Evolutionary conservation across 2,797 vertebrate genomes (phyloP), one percentile per base, ranked within the genome.

Genomic region (Ispidina picta): DNA sequence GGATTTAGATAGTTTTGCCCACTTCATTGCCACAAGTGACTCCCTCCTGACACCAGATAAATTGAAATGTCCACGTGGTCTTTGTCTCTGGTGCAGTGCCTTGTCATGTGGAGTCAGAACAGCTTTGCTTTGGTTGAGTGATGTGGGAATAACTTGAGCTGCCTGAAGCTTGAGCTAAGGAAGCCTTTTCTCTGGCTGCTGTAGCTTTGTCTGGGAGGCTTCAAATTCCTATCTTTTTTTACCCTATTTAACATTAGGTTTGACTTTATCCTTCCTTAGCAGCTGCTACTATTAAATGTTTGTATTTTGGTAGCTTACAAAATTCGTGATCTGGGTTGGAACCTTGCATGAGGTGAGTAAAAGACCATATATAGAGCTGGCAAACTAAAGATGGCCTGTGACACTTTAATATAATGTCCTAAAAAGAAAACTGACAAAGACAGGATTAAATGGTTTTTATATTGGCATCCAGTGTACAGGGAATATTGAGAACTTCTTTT

Each of bases 291-390:
- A 93, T 96, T 96, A 93, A 95, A 95, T 95, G 77, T 95, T 96
- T 95, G 93, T 95, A 95, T 96, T 96, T 92, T 95, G 93, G 92
- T 96, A 96, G 93, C 93, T 95, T 89, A 95, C 94, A 95, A 95
- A 94, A 93, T 95, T 94, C 33, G 68, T 95, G 93, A 81, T 92
- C 92, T 95, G 91, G 80, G 90, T 93, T 96, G 94, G 93, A 91
- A 94, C 90, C 78, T 91, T 84, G 69, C 69, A 86, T 0, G 31
- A 92, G 93, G 92, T 93, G 68, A 95, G 94, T 95, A 96, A 49
- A 86, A 93, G 91, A 83, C 37, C 83, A 77, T 76, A 46, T 17
- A 21, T 79, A 74, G 75, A 94, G 49, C 75, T 94, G 91, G 60
- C 70, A 91, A 89, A 41, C 37, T 91, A 88, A 58, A 90, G 92